Percentiles rank a stretch among this genome's conserved stretches.
phyloP scores from a whole-genome alignment of 2,888 invertebrate species.

The Lasioglossum lativentre region DNA sequence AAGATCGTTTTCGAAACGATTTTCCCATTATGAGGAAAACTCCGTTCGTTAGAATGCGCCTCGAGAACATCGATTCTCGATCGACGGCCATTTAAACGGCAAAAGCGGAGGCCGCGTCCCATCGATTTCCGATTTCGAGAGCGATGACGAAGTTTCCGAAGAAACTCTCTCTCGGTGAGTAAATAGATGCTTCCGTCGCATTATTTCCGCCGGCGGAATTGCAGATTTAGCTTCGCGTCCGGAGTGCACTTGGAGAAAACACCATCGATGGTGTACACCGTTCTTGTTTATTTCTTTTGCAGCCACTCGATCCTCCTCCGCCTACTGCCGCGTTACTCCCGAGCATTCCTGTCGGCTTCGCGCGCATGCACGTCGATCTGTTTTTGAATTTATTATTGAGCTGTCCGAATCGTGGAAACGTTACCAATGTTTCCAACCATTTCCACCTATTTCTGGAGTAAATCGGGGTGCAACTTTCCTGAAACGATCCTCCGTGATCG shows the following conservation, averaged over 20 bases:
- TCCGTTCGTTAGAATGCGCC: neutral
- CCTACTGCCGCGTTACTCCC: neutral
- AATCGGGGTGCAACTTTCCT: neutral
- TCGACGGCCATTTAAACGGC: neutral
- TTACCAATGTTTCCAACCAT: neutral
- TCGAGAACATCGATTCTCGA: neutral
- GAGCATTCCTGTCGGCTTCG: neutral
- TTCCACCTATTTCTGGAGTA: neutral
- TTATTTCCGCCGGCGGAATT: constrained; percentile 19
- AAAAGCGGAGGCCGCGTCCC: neutral
- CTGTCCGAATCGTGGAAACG: neutral
- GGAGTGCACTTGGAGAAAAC: constrained; percentile 26
- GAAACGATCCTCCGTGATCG: neutral
- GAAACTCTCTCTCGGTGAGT: neutral
- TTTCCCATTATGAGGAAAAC: neutral
- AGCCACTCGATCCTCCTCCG: neutral
- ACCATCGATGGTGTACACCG: constrained; percentile 13
- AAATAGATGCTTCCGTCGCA: constrained; percentile 14
- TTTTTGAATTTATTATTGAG: constrained; percentile 9
- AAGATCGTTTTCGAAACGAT: neutral
- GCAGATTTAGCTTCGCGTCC: constrained; percentile 24
- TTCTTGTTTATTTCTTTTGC: constrained; percentile 14
- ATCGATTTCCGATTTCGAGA: constrained; percentile 15
- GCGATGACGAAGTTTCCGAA: neutral
- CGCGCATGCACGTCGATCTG: neutral